Evolutionary conservation across 1,140 invertebrate genomes (phyloP), one percentile per base, ranked within the genome.

Genomic region (Gryon sp.): DNA sequence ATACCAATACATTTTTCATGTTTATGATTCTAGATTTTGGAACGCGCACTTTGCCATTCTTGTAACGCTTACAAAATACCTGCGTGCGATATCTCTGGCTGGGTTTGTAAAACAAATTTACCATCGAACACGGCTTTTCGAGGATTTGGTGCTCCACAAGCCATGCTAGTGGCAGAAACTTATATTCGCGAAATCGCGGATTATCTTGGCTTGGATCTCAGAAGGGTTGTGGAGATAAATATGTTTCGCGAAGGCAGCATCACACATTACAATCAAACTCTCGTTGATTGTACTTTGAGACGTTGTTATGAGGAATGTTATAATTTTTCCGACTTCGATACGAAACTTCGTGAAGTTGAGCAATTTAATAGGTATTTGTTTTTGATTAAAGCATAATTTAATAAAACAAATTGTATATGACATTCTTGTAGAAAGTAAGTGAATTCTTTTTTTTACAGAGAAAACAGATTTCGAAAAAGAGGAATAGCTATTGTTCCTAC

Each of bases 41-140:
- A 95, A 82, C 91, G 94, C 72, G 93, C 95, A 0, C 90, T 96
- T 88, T 92, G 93, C 36, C 94, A 95, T 82, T 92, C 92, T 80
- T 92, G 94, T 82, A 96, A 96, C 87, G 90, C 93, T 0, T 96
- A 96, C 82, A 90, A 91, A 40, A 92, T 96, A 73, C 94, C 94
- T 1, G 92, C 93, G 69, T 89, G 92, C 6, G 88, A 91, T 72
- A 91, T 94, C 0, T 90, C 85, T 2, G 95, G 94, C 0, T 91
- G 91, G 76, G 83, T 92, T 7, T 97, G 95, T 82, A 94, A 92
- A 87, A 97, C 96, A 0, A 97, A 97, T 89, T 84, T 96, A 14
- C 92, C 95, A 0, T 95, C 96, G 0, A 97, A 97, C 80, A 97
- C 96, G 0, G 96, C 96, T 2, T 98, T 97, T 80, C 88, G 96